These are phyloP conservation scores for Pherbina coryleti DNA, from an alignment of 2,888 invertebrate genomes.

Conservation along the genomic window DNA sequence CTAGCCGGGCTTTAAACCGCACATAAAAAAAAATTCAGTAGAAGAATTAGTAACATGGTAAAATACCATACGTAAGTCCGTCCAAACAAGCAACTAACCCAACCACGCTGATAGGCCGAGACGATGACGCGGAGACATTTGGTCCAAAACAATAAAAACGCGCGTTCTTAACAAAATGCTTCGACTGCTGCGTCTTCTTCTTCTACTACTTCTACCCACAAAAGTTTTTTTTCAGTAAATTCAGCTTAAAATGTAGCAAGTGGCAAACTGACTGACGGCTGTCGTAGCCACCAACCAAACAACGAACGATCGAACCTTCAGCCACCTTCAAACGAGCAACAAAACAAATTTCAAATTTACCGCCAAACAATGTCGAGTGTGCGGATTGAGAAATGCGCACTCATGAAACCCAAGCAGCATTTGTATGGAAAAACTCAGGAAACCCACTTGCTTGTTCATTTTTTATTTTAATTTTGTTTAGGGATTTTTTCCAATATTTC, in stretches of 20 bases:
- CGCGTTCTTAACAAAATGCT: slow-evolving; percentile 7
- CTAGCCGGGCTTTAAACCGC: slow-evolving; percentile 6
- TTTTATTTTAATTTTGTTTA: slow-evolving; percentile 60
- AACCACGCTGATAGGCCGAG: neutral
- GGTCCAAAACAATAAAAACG: neutral
- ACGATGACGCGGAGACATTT: neutral
- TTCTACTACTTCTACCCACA: neutral
- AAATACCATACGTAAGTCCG: neutral
- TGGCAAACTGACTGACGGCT: slow-evolving; percentile 12
- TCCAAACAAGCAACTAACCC: neutral
- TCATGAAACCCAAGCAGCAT: slow-evolving; percentile 68
- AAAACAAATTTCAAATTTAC: slow-evolving; percentile 68
- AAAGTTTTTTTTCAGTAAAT: neutral
- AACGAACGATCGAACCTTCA: slow-evolving; percentile 31
- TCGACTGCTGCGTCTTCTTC: neutral
- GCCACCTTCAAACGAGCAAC: slow-evolving; percentile 38
- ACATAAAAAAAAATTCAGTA: neutral
- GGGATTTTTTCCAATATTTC: slow-evolving; percentile 45
- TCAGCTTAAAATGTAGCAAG: neutral
- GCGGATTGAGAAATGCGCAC: slow-evolving; percentile 61
- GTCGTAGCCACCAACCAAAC: slow-evolving; percentile 22
- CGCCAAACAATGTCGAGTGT: slow-evolving; percentile 64
- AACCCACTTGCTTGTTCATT: slow-evolving; percentile 73
- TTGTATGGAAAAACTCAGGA: slow-evolving; percentile 75
- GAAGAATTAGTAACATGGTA: neutral